A percentile compares a stretch with the other conserved stretches of the same genome.
Conservation (phyloP, 2,113 vertebrate genomes). For the Scalopus aquaticus region DNA sequence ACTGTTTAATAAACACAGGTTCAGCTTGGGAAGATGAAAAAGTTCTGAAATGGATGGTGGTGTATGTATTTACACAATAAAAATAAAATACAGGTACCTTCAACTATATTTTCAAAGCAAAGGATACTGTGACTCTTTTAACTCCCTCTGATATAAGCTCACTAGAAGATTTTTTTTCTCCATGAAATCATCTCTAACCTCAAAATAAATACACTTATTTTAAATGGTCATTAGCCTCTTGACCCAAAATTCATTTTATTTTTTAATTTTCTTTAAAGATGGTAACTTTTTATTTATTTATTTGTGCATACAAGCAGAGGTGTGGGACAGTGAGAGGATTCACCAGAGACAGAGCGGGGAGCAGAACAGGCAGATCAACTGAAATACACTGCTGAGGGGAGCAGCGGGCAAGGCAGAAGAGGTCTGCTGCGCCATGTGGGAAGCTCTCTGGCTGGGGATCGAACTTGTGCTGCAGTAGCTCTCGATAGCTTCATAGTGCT, state of each 20-base stretch:
- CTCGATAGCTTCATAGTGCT: no score
- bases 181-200: background rate
- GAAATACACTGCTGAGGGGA: no score
- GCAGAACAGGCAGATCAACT: no score
- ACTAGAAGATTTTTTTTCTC: background rate
- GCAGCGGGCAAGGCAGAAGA: no score
- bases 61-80: background rate
- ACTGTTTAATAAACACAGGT: background rate
- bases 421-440: no score
- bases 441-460: no score
- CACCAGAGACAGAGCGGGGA: no score
- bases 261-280: no score
- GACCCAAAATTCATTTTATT: background rate
- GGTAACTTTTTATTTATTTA: no score
- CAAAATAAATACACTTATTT: slow-evolving; percentile 33
- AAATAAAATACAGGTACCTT: background rate
- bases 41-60: background rate
- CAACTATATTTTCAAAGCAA: slow-evolving; percentile 4
- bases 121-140: background rate
- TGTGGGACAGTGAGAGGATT: no score
- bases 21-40: background rate
- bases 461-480: no score
- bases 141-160: background rate
- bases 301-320: no score
- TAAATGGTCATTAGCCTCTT: background rate